A percentile compares a stretch with the other conserved stretches of the same genome.
phyloP scores from a whole-genome alignment of 2,113 vertebrate species.

The Entomyzon cyanotis region DNA sequence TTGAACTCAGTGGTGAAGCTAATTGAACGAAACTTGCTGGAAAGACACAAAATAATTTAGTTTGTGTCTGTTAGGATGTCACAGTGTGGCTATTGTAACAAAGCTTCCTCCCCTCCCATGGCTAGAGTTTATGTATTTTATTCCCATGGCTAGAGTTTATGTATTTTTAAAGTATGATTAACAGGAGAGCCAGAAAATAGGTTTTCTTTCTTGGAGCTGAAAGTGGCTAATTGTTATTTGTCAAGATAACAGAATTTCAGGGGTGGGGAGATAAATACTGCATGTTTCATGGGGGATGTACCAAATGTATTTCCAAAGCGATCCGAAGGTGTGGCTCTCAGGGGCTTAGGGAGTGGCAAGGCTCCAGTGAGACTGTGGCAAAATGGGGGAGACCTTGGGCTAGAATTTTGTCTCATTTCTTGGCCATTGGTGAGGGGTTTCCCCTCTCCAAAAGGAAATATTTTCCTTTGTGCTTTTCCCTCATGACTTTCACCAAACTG shows the following conservation, averaged over 20 bases:
- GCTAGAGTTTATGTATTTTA: background rate
- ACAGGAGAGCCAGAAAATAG: background rate
- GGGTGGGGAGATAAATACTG: background rate
- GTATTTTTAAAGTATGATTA: conserved; percentile 26
- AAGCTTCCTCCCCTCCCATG: accelerated
- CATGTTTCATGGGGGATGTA: background rate
- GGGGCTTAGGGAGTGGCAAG: background rate
- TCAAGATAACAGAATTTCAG: background rate
- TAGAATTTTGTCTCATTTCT: background rate
- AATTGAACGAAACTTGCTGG: conserved; percentile 64
- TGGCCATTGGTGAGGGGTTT: accelerated
- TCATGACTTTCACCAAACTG: background rate
- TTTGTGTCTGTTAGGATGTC: conserved; percentile 49
- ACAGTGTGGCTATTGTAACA: background rate
- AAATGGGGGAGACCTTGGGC: accelerated
- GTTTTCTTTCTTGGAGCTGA: background rate
- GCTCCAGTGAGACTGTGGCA: background rate
- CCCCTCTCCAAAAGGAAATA: background rate
- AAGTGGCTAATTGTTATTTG: background rate
- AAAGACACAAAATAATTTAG: conserved; percentile 64
- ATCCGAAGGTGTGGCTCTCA: accelerated
- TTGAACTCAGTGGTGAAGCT: conserved; percentile 52
- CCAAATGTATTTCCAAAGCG: background rate
- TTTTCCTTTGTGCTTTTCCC: background rate
- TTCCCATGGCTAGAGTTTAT: conserved; percentile 1